Conservation (phyloP, 2,797 vertebrate species). For the Pseudochirops corinnae region DNA sequence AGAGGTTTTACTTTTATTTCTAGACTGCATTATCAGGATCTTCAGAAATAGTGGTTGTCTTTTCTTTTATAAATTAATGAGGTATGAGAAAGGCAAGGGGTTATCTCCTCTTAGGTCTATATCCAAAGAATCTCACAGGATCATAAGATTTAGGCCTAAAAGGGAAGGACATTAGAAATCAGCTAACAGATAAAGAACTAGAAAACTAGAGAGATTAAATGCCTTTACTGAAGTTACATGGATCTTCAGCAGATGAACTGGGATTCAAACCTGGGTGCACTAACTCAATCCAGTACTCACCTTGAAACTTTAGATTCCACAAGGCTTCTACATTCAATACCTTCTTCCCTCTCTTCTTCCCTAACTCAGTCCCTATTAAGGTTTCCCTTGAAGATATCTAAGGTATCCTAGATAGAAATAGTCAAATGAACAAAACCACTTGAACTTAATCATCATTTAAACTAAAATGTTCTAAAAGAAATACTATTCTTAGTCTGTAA, state of each 20-base stretch:
- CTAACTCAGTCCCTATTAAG: not conserved
- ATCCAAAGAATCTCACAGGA: not conserved
- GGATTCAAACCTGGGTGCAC: not conserved
- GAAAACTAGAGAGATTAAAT: not conserved
- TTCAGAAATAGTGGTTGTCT: constrained; percentile 3
- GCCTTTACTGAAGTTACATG: not conserved
- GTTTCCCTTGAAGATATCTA: not conserved
- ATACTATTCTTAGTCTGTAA: not conserved
- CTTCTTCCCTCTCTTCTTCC: not conserved
- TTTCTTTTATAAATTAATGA: constrained; percentile 17
- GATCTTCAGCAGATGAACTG: not conserved
- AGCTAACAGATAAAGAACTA: not conserved
- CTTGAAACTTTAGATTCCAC: not conserved
- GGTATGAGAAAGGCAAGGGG: constrained; percentile 38
- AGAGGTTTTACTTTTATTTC: not conserved
- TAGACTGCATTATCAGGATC: constrained; percentile 12
- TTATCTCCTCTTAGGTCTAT: not conserved
- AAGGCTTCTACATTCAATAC: not conserved
- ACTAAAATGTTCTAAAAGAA: not conserved
- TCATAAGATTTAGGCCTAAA: not conserved
- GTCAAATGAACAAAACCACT: constrained; percentile 15
- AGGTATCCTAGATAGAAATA: not conserved
- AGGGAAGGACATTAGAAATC: not conserved
- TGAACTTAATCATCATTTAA: not conserved
- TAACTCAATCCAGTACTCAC: not conserved